Percentiles rank a stretch among this genome's conserved stretches.
Conservation (phyloP, 2,113 vertebrate genomes). For the Petrocephalus zakoni region DNA sequence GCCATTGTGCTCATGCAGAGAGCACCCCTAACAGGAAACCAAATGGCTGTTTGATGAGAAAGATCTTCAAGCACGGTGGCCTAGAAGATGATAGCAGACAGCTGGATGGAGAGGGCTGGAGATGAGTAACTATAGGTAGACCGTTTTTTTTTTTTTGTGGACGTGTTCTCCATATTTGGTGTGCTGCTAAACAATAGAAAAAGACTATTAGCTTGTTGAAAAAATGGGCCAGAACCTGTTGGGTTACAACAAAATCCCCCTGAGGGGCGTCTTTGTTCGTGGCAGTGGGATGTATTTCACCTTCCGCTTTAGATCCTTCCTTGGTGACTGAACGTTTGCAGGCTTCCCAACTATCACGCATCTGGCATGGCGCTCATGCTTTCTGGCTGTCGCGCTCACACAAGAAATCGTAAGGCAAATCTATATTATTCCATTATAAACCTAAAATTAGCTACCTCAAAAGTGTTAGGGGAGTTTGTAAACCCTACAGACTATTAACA, state of each 20-base stretch:
- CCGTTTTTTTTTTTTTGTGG: background rate
- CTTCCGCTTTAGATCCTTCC: background rate
- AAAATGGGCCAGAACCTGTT: conserved; percentile 36
- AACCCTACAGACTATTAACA: too few species aligned
- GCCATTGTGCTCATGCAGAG: background rate
- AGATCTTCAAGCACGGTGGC: background rate
- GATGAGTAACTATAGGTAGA: background rate
- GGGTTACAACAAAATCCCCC: conserved; percentile 29
- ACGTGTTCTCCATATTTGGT: background rate
- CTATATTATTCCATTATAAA: too few species aligned
- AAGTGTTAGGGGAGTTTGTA: too few species aligned
- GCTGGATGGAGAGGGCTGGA: background rate
- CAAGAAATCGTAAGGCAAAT: too few species aligned
- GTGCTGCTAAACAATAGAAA: background rate
- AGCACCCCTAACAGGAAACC: background rate
- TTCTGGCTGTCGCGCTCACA: too few species aligned
- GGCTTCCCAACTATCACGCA: too few species aligned
- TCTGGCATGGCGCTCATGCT: too few species aligned
- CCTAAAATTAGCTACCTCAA: too few species aligned
- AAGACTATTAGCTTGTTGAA: background rate
- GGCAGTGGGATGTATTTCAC: conserved; percentile 22
- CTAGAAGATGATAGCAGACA: background rate
- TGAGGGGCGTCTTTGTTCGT: conserved; percentile 30
- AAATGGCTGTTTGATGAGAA: background rate
- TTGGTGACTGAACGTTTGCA: background rate